phyloP scores from a whole-genome alignment of 2,888 invertebrate genomes.

The Brachypalpus laphriformis region DNA sequence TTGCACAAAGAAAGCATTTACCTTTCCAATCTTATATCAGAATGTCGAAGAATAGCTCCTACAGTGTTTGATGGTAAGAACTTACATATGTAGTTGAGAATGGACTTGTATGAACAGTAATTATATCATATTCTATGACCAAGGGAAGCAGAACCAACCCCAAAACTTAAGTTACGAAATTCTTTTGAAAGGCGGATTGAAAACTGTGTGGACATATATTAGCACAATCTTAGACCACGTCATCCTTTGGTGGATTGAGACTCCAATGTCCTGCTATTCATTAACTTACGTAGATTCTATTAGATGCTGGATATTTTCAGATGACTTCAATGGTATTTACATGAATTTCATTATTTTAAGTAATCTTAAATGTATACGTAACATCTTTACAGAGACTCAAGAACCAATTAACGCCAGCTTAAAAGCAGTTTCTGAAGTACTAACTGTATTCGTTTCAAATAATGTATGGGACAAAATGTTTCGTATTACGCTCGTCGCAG shows the following conservation, averaged over 20 bases:
- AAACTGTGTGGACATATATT: constrained; percentile 89
- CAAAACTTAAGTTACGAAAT: background rate
- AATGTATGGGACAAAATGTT: constrained; percentile 90
- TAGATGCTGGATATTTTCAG: constrained; percentile 79
- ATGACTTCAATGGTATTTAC: constrained; percentile 78
- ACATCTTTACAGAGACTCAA: constrained; percentile 85
- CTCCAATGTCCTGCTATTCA: constrained; percentile 86
- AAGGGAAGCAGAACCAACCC: background rate
- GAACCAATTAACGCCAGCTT: constrained; percentile 88
- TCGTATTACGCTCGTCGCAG: constrained; percentile 80
- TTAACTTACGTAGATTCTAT: constrained; percentile 80
- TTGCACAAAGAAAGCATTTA: constrained; percentile 78
- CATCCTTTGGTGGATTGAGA: constrained; percentile 92
- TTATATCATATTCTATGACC: background rate
- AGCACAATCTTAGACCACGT: constrained; percentile 92
- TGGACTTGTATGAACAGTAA: background rate
- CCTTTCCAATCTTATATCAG: constrained; percentile 78
- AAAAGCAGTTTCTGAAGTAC: constrained; percentile 89
- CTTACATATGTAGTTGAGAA: background rate
- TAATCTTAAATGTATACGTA: background rate
- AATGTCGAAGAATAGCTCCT: constrained; percentile 55
- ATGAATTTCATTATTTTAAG: background rate
- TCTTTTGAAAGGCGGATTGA: constrained; percentile 14
- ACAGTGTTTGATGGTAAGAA: constrained; percentile 32
- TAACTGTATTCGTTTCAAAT: constrained; percentile 90